Percentiles rank a stretch among this genome's conserved stretches.
phyloP scores from a whole-genome alignment of 1,140 invertebrate genomes.

The Bombus difficillimus region DNA sequence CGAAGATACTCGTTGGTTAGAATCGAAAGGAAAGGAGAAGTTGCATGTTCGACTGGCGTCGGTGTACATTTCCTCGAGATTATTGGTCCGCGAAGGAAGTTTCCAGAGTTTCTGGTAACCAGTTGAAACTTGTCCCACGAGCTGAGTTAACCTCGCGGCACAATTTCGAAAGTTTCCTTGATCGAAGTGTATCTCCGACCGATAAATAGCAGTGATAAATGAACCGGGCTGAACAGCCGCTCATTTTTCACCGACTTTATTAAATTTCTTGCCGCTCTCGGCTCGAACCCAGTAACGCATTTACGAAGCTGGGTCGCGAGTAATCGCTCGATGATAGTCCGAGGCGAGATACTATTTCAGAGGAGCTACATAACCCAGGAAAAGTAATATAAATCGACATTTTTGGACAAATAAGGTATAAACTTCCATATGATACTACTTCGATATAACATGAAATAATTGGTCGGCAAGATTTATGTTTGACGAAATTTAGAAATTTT shows the following conservation, averaged over 20 bases:
- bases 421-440: background rate
- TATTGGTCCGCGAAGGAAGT: slow-evolving; percentile 20
- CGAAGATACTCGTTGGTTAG: background rate
- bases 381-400: background rate
- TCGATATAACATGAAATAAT: background rate
- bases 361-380: too few species aligned
- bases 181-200: slow-evolving; percentile 29
- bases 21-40: background rate
- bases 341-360: too few species aligned
- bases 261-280: slow-evolving; percentile 12
- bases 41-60: background rate
- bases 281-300: background rate
- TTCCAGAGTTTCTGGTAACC: background rate
- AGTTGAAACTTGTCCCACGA: slow-evolving; percentile 23
- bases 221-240: background rate
- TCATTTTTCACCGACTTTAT: slow-evolving; percentile 25
- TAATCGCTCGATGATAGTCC: slow-evolving; percentile 13
- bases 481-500: background rate
- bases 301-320: background rate
- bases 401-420: background rate
- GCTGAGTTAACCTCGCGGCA: background rate
- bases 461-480: background rate
- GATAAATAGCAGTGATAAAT: slow-evolving; percentile 31
- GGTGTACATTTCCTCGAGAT: slow-evolving; percentile 19
- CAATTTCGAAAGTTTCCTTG: slow-evolving; percentile 36